Evolutionary conservation across 2,888 invertebrate species (phyloP).

Genomic region (Clanis bilineata): DNA sequence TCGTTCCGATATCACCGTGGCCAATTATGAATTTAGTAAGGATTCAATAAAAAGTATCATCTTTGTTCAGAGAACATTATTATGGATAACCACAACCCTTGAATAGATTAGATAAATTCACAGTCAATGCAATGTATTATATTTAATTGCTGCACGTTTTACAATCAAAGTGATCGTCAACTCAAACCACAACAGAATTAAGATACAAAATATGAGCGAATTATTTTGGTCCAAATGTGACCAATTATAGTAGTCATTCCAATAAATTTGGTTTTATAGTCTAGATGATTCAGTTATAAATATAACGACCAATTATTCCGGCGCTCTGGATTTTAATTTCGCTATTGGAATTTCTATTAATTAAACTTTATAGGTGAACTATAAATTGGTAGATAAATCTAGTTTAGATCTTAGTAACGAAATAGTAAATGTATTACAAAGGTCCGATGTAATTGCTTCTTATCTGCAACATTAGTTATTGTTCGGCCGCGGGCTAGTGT

Average conservation of each 20-base stretch:
- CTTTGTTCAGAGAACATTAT: no score
- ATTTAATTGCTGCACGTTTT: no score
- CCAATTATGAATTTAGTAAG: no score
- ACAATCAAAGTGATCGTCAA: conserved; percentile 34
- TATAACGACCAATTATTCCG: conserved; percentile 15
- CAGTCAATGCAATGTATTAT: no score
- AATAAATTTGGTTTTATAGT: conserved; percentile 19
- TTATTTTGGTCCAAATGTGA: conserved; percentile 4
- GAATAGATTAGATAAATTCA: no score
- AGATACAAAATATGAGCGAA: conserved; percentile 22
- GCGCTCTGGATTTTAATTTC: conserved; percentile 16
- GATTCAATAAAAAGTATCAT: no score
- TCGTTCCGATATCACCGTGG: no score
- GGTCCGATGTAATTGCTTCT: conserved; percentile 8
- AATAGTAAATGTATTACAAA: conserved; percentile 14
- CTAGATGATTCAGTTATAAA: conserved; percentile 10
- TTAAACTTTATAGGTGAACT: conserved; percentile 10
- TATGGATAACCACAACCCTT: no score
- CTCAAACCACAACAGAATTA: conserved; percentile 30
- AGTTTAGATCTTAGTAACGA: neutral
- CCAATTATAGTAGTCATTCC: conserved; percentile 14
- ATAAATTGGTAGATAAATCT: conserved; percentile 14
- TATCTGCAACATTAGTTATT: conserved; percentile 16
- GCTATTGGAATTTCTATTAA: conserved; percentile 15
- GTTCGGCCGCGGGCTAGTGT: conserved; percentile 9